Conservation (phyloP, 2,888 invertebrate species). For the Chloroclystis v-ata region DNA sequence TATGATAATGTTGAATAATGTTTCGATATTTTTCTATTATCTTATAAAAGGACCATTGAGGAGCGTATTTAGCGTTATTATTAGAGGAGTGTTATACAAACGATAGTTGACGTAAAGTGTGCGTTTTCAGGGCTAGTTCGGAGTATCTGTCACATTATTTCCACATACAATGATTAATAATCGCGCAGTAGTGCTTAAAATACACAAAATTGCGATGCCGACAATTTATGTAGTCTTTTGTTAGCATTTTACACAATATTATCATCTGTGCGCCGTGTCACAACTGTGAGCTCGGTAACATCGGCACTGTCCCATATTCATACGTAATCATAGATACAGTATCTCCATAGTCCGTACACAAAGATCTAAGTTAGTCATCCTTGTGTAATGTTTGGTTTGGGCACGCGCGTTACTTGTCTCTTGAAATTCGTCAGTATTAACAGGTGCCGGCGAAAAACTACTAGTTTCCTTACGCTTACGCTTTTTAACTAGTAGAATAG, state of each 20-base stretch:
- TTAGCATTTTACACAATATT: not conserved
- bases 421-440: conserved; percentile 27
- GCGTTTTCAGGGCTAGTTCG: too few relatives aligned
- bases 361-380: conserved; percentile 54
- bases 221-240: not conserved
- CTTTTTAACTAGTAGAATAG: not conserved
- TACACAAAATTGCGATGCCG: too few relatives aligned
- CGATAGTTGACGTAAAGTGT: too few relatives aligned
- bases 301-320: conserved; percentile 53
- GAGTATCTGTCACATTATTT: too few relatives aligned
- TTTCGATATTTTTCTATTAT: too few relatives aligned
- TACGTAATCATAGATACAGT: conserved; percentile 41
- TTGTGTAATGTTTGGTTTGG: conserved; percentile 41
- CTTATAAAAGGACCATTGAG: too few relatives aligned
- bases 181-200: too few relatives aligned
- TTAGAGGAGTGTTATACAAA: too few relatives aligned
- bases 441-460: conserved; percentile 29
- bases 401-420: conserved; percentile 33
- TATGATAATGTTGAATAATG: too few relatives aligned
- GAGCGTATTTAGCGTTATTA: too few relatives aligned
- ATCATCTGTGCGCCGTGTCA: conserved; percentile 36
- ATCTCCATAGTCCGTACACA: conserved; percentile 49
- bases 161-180: too few relatives aligned
- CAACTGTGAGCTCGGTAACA: conserved; percentile 56
- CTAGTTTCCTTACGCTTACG: conserved; percentile 19